Conservation (phyloP, 2,797 vertebrate species). For the Microctenopoma stevenorrisi region DNA sequence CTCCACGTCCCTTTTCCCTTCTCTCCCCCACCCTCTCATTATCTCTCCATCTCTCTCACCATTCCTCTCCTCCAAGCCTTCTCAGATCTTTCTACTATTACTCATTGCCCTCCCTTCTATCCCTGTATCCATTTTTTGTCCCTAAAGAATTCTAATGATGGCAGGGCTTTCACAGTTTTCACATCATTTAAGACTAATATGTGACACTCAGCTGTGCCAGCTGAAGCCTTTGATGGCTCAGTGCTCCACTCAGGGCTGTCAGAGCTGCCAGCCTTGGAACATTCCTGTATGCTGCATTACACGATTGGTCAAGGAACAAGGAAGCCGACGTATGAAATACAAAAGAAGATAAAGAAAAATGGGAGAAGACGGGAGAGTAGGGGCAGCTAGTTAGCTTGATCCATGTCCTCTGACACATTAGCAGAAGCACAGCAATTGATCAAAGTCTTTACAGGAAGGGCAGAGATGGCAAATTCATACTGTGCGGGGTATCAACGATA, state of each 20-base stretch:
- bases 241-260: slow-evolving; percentile 67
- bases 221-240: slow-evolving; percentile 78
- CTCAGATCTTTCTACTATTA: slow-evolving; percentile 58
- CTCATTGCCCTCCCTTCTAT: slow-evolving; percentile 46
- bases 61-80: slow-evolving; percentile 30
- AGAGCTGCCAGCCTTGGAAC: slow-evolving; percentile 72
- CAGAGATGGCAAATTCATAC: slow-evolving; percentile 50
- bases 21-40: slow-evolving; percentile 29
- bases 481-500: slow-evolving; percentile 37
- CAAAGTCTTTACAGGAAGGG: slow-evolving; percentile 48
- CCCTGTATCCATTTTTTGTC: slow-evolving; percentile 54
- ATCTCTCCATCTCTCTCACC: slow-evolving; percentile 32
- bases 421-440: slow-evolving; percentile 47
- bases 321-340: slow-evolving; percentile 63
- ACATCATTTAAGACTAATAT: slow-evolving; percentile 81
- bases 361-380: slow-evolving; percentile 30
- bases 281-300: slow-evolving; percentile 63
- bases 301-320: slow-evolving; percentile 75
- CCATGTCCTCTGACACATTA: slow-evolving; percentile 61
- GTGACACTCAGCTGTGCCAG: slow-evolving; percentile 76
- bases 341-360: slow-evolving; percentile 48
- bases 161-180: slow-evolving; percentile 78
- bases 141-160: slow-evolving; percentile 75
- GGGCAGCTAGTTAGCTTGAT: slow-evolving; percentile 53
- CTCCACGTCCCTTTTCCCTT: slow-evolving; percentile 33